phyloP scores from a whole-genome alignment of 2,797 vertebrate species.

The Thamnophis elegans region DNA sequence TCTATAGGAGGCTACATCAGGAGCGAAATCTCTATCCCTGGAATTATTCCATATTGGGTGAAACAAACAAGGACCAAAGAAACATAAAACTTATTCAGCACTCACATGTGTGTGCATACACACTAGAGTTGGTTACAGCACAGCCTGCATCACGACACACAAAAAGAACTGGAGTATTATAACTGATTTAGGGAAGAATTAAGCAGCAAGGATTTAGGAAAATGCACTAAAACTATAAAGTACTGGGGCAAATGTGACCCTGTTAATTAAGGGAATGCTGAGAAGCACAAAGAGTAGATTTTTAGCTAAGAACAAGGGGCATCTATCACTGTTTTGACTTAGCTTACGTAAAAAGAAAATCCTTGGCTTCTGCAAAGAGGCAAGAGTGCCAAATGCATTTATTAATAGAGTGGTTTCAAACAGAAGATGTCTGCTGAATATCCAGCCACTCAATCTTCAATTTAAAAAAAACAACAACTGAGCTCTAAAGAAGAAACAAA shows the following conservation, averaged over 20 bases:
- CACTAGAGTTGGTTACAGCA: constrained; percentile 41
- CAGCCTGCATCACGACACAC: constrained; percentile 39
- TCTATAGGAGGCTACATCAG: constrained; percentile 30
- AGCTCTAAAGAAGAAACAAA: constrained; percentile 45
- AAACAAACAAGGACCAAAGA: constrained; percentile 62
- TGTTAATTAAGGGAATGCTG: background rate
- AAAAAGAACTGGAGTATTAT: constrained; percentile 43
- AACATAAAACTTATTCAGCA: constrained; percentile 57
- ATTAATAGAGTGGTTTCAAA: constrained; percentile 47
- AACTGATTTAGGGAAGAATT: constrained; percentile 40
- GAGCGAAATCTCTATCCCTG: constrained; percentile 35
- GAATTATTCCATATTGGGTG: constrained; percentile 41
- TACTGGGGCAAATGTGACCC: background rate
- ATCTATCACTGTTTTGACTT: constrained; percentile 41
- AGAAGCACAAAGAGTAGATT: constrained; percentile 20
- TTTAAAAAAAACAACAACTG: constrained; percentile 31
- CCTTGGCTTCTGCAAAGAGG: constrained; percentile 60
- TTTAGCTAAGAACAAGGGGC: constrained; percentile 32
- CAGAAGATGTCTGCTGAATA: constrained; percentile 43
- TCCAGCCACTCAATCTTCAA: constrained; percentile 38
- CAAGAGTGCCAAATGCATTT: constrained; percentile 22
- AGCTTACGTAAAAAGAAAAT: constrained; percentile 48
- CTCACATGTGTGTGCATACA: constrained; percentile 21
- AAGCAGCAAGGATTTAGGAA: constrained; percentile 39
- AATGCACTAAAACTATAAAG: constrained; percentile 20